These are phyloP conservation scores for Campoletis sonorensis DNA, from an alignment of 1,140 invertebrate genomes.

Conservation along the genomic window DNA sequence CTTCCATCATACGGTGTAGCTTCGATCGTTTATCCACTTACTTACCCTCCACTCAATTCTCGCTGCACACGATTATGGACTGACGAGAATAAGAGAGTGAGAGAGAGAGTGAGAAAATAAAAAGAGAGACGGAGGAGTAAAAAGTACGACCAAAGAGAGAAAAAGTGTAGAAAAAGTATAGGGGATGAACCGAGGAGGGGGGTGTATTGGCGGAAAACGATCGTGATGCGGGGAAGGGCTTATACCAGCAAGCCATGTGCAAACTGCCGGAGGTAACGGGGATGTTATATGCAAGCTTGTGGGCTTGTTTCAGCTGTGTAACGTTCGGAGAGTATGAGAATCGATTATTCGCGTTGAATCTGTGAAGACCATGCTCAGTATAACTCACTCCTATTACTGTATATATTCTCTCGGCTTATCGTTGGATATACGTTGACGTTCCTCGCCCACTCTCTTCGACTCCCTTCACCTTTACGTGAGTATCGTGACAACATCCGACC, in stretches of 20 bases:
- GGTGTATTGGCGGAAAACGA: constrained; percentile 29
- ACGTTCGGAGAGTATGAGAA: constrained; percentile 24
- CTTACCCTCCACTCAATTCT: constrained; percentile 41
- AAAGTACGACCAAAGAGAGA: constrained; percentile 26
- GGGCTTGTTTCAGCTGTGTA: constrained; percentile 1
- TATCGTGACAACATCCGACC: constrained; percentile 43
- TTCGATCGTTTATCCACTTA: constrained; percentile 53
- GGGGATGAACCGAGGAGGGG: neutral
- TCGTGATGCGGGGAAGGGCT: constrained; percentile 24
- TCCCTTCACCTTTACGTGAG: constrained; percentile 38
- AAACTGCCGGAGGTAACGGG: constrained; percentile 28
- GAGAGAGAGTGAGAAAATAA: neutral
- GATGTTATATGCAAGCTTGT: constrained; percentile 36
- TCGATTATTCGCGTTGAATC: constrained; percentile 53
- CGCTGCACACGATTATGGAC: constrained; percentile 32
- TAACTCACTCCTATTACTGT: neutral
- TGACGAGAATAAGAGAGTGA: constrained; percentile 34
- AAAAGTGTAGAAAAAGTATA: constrained; percentile 16
- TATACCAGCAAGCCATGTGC: constrained; percentile 35
- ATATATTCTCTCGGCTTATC: constrained; percentile 39
- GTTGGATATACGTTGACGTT: constrained; percentile 36
- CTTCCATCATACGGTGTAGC: constrained; percentile 28
- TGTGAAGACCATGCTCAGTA: constrained; percentile 36
- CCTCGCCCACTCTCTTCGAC: constrained; percentile 14
- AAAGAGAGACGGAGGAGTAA: neutral